phyloP scores from a whole-genome alignment of 1,140 invertebrate genomes.

The Bombus difficillimus region DNA sequence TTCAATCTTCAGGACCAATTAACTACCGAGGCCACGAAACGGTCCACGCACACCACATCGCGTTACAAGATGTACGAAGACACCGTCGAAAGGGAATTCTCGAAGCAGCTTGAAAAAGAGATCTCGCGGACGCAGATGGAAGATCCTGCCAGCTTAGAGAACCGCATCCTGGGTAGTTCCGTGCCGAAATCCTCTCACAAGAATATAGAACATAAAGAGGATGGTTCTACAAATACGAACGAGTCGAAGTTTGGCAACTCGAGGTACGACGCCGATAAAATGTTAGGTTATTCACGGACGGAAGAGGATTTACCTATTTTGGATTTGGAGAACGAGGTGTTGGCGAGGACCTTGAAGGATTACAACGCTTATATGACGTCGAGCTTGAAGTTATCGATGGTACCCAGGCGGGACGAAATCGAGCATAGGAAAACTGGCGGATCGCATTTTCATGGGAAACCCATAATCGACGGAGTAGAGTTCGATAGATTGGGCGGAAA shows the following conservation, averaged over 20 bases:
- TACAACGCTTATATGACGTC: conserved; percentile 77
- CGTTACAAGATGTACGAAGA: conserved; percentile 50
- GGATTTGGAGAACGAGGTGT: conserved; percentile 76
- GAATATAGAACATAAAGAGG: neutral
- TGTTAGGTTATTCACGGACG: conserved; percentile 76
- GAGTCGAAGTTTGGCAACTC: conserved; percentile 21
- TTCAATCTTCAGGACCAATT: conserved; percentile 46
- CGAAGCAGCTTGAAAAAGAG: conserved; percentile 73
- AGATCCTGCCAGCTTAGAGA: conserved; percentile 49
- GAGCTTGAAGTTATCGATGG: conserved; percentile 51
- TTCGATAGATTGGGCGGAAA: conserved; percentile 12
- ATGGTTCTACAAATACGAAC: neutral
- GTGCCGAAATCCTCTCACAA: conserved; percentile 22
- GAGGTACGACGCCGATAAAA: conserved; percentile 72
- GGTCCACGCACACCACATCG: conserved; percentile 28
- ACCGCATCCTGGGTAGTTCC: conserved; percentile 57
- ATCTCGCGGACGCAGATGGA: conserved; percentile 64
- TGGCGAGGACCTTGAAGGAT: conserved; percentile 74
- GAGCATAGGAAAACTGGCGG: conserved; percentile 14
- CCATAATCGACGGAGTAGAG: conserved; percentile 56
- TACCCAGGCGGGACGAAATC: conserved; percentile 17
- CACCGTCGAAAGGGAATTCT: conserved; percentile 72
- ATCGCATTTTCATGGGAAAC: conserved; percentile 50
- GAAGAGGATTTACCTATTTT: conserved; percentile 74
- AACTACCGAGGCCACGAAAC: conserved; percentile 19